phyloP scores from a whole-genome alignment of 2,888 invertebrate species.

The Oeneis ivallda region DNA sequence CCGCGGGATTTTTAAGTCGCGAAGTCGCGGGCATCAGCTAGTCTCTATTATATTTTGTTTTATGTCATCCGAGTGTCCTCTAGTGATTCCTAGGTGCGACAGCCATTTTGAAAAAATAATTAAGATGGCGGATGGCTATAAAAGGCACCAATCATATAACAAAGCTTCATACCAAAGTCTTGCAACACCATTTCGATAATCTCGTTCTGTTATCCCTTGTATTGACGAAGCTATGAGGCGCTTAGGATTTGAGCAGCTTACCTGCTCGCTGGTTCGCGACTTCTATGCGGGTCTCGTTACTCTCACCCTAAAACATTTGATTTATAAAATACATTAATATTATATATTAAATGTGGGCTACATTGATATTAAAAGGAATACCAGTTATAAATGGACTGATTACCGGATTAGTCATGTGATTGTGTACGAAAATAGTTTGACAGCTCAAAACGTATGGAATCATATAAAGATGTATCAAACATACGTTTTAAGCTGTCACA shows the following conservation, averaged over 20 bases:
- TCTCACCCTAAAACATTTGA: slow-evolving; percentile 83
- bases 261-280: slow-evolving; percentile 95
- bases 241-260: slow-evolving; percentile 90
- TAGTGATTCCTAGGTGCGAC: too few relatives aligned
- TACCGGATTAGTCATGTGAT: too few relatives aligned
- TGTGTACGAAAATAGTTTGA: too few relatives aligned
- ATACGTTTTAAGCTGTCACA: too few relatives aligned
- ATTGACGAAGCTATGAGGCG: slow-evolving; percentile 29
- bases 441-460: too few relatives aligned
- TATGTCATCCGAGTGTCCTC: too few relatives aligned
- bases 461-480: too few relatives aligned
- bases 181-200: slow-evolving; percentile 9
- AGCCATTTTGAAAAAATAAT: too few relatives aligned
- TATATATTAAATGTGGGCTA: background rate
- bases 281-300: slow-evolving; percentile 93
- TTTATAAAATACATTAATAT: slow-evolving; percentile 30
- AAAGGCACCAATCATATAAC: background rate
- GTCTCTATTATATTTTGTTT: too few relatives aligned
- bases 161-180: background rate
- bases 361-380: background rate
- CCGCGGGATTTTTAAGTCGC: too few relatives aligned
- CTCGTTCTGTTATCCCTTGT: slow-evolving; percentile 5
- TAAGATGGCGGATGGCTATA: too few relatives aligned
- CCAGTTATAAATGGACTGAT: background rate
- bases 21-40: too few relatives aligned